Percentiles rank a stretch among this genome's conserved stretches.
Conservation (phyloP, 2,888 invertebrate genomes). For the Diabrotica balteata region DNA sequence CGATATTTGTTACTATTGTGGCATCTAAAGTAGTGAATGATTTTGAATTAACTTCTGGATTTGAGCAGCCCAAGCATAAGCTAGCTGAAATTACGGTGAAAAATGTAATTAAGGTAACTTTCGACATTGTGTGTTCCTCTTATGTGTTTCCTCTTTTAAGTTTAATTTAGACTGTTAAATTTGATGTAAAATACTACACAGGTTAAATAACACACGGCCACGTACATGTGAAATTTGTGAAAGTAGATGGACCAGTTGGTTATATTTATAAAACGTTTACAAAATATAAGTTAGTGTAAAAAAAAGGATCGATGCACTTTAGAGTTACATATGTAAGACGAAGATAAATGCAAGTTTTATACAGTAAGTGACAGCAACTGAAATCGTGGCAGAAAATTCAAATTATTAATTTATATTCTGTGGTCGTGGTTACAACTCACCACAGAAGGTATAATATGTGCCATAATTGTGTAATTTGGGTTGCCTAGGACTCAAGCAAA, state of each 20-base stretch:
- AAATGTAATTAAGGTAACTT: slow-evolving; percentile 19
- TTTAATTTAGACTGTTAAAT: slow-evolving; percentile 9
- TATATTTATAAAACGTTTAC: slow-evolving; percentile 1
- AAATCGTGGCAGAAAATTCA: not conserved
- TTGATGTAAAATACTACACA: not conserved
- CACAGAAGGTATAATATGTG: no score
- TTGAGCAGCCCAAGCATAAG: slow-evolving; percentile 62
- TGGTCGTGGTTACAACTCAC: no score
- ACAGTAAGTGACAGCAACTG: not conserved
- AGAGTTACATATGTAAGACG: not conserved
- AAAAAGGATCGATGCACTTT: not conserved
- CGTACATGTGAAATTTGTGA: slow-evolving; percentile 3
- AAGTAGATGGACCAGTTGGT: not conserved
- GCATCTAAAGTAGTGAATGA: slow-evolving; percentile 93
- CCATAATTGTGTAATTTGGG: no score
- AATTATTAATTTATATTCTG: not conserved
- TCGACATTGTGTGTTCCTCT: slow-evolving; percentile 10
- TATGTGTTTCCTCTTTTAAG: not conserved
- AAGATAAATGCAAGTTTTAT: not conserved
- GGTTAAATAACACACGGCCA: slow-evolving; percentile 5
- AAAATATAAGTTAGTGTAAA: not conserved
- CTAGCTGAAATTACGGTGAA: slow-evolving; percentile 38
- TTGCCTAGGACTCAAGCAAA: no score
- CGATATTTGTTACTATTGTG: slow-evolving; percentile 87
- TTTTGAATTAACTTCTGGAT: slow-evolving; percentile 75